Evolutionary conservation across 1,140 invertebrate species (phyloP), one percentile per base, ranked within the genome.

Genomic region (Lysiphlebus fabarum): DNA sequence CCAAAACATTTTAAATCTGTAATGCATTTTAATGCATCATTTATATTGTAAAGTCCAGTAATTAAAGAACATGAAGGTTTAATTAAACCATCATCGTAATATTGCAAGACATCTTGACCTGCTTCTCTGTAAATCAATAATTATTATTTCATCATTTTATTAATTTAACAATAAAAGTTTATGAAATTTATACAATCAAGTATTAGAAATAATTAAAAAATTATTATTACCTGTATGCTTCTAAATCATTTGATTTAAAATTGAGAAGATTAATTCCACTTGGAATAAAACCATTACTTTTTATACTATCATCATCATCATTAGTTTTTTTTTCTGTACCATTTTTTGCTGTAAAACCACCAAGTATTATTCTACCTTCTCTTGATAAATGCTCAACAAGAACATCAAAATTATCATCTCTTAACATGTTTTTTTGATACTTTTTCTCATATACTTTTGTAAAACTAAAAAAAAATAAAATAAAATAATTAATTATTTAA

Each of bases 231-330:
- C 81, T 72, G 64, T 84, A 85, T 33, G 78, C 63, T 45, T 81
- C 72, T 49, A 70, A 73, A 54, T 80, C 73, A 56, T 75, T 75
- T 65, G 77, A 71, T 59, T 79, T 76, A 56, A 80, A 85, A 58
- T 85, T 78, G 40, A 64, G 65, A 1, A 86, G 67, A 56, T 78
- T 82, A n/a, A 86, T 79, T 7, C 83, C 82, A n/a, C 80, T 79
- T 4, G 85, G 61, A 42, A 74, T 78, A 59, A 82, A 82, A 5
- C 73, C 73, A 55, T 74, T 64, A 59, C 74, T 65, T 43, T 70
- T 49, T 45, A 78, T 53, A 4, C 82, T 64, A 10, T 73, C 59
- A 62, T 76, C 56, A 6, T 33, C 38, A 26, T 42, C 8, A 74
- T 55, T 43, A 9, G n/a, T 7, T 48, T 56, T 47, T 7, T 43